Evolutionary conservation across 2,797 vertebrate genomes (phyloP), one percentile per base, ranked within the genome.

Genomic region (Sebastiscus albofasciatus): DNA sequence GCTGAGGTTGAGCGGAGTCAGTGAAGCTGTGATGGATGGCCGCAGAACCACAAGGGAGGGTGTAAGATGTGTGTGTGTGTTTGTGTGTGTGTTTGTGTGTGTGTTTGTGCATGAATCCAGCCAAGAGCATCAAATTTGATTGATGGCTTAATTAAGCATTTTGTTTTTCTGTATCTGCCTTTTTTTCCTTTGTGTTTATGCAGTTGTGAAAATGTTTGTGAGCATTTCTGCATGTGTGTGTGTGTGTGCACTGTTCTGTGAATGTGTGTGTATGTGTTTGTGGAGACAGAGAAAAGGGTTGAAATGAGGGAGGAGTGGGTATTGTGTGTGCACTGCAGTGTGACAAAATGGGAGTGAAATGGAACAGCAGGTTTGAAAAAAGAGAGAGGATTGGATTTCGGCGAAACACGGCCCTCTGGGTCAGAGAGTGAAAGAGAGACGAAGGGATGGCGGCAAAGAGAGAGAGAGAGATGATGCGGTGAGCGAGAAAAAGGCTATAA

Each of bases 311-410:
- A 88, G 91, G 91, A 89, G 90, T 5, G 29, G 81, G 79, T 81
- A 79, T 91, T 93, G 88, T 93, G 90, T 91, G 92, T 74, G 80
- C 91, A 91, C 88, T 83, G 90, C 87, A 84, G 87, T 94, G 91
- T 94, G 92, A 93, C 93, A 94, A 92, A 95, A 94, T 91, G 90
- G 88, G 82, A 92, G 87, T 90, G 90, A 92, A 94, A 93, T 93
- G 90, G 92, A 95, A 95, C 90, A 93, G 92, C 86, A 73, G 92
- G 82, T 95, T 92, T 92, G 76, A 90, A 92, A 72, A 92, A 91
- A 88, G 80, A 83, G 86, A 91, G 86, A 80, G 90, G 91, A 95
- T 95, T 95, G 90, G 90, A 94, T 95, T 94, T 91, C 81, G 61
- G 86, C 79, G 66, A 87, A 92, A 92, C 89, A 83, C 72, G 59